Conservation (phyloP, 2,113 vertebrate genomes). For the human (Homo sapiens) region DNA sequence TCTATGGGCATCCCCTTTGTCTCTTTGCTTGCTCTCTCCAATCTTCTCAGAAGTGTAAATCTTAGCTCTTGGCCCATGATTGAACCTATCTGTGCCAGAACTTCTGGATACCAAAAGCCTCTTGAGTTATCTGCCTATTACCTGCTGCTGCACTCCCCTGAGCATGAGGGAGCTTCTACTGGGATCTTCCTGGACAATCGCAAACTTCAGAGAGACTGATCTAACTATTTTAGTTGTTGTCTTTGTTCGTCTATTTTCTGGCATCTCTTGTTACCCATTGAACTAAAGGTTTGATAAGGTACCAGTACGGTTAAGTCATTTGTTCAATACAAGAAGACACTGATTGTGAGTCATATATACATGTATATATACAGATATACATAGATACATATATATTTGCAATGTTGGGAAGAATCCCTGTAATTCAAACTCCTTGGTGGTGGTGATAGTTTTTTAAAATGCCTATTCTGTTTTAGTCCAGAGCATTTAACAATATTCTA, state of each 20-base stretch:
- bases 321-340: background rate
- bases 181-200: background rate
- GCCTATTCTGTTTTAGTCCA: too few species aligned
- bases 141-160: background rate
- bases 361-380: background rate
- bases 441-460: too few species aligned
- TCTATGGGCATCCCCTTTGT: background rate
- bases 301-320: background rate
- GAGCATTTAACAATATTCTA: too few species aligned
- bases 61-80: background rate
- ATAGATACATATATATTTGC: background rate
- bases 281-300: background rate
- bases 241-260: background rate
- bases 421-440: too few species aligned
- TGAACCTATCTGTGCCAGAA: background rate
- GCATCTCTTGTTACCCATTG: background rate
- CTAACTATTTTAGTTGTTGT: background rate
- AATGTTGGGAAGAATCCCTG: too few species aligned
- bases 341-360: background rate
- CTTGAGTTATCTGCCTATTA: fast-evolving
- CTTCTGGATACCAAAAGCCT: background rate
- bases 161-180: background rate
- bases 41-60: background rate
- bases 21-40: background rate
- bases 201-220: background rate